phyloP scores from a whole-genome alignment of 37 sponge, comb jelly and placozoan species.

The Aphrocallistes beatrix region DNA sequence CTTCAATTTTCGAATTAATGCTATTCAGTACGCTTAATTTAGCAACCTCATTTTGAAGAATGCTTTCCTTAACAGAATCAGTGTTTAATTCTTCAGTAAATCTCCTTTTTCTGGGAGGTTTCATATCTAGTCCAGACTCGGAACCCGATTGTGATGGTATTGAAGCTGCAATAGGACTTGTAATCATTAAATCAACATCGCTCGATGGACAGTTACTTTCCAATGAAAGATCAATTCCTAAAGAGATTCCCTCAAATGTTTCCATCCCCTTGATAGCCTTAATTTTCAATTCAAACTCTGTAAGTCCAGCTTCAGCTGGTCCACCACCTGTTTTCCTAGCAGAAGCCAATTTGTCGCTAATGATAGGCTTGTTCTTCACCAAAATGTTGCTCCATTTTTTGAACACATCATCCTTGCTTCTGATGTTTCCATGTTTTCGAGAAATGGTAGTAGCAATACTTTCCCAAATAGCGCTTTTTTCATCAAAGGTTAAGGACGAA shows the following conservation, averaged over 20 bases:
- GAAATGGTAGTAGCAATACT: background rate
- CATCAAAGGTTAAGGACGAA: background rate
- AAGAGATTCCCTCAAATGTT: background rate
- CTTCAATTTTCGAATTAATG: background rate
- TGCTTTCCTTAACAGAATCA: background rate
- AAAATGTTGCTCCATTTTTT: background rate
- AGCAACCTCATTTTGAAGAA: background rate
- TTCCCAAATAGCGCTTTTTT: background rate
- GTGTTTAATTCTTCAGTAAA: background rate
- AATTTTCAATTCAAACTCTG: background rate
- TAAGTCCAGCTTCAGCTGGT: background rate
- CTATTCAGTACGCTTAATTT: background rate
- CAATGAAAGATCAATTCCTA: background rate
- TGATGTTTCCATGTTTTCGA: background rate
- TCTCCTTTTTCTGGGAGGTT: background rate
- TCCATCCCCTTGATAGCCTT: background rate
- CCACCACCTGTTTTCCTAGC: background rate
- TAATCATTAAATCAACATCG: background rate
- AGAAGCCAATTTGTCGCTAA: background rate
- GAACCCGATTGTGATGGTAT: background rate
- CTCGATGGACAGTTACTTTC: background rate
- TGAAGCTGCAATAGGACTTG: background rate
- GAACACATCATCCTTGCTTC: background rate
- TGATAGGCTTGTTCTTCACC: background rate
- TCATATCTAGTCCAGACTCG: background rate